Base-by-base conservation (phyloP, 2,113 vertebrate genomes). In the Panurus biarmicus region DNA sequence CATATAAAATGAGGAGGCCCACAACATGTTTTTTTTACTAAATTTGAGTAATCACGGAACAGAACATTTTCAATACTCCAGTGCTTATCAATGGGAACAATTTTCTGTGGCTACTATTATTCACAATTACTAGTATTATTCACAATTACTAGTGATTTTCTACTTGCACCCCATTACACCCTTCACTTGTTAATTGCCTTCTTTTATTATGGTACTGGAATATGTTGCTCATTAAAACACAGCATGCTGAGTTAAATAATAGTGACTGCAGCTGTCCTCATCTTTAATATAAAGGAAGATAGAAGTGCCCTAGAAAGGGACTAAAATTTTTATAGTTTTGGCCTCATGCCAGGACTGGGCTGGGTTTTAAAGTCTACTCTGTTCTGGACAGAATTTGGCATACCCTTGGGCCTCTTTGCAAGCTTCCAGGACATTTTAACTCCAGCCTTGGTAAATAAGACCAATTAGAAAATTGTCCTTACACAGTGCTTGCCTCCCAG, bases 101-200 rank as follows among this genome's bases (percentile, higher is more conserved):
- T 91, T 96, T 89, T 70, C 77, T 77, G 40, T 31, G 38, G 26
- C 58, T 73, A 66, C 64, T 50, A 87, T 94, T 95, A 95, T 25
- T 91, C 77, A 72, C 51, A 89, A 92, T 94, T 93, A 94, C 89
- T 28, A 65, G 58, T 33, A 87, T 94, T 95, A 95, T 19, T 92
- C 70, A 65, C 47, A 91, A 93, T 94, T 94, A 94, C 77, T 36
- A 66, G 60, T 56, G 64, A 93, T 96, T 96, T 96, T 91, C 85
- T 95, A 25, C 67, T 94, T 94, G 81, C 74, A 91, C 71, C n/a
- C 45, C 87, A 66, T 87, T 80, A 91, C 1, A 35, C 42, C 25
- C 44, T 87, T 93, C 71, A 48, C 78, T 85, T 85, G 48, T 23
- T 91, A 97, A 95, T 58, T 93, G 31, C 50, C 29, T 31, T 86